Evolutionary conservation across 2,113 vertebrate species (phyloP).

Genomic region (Pavo muticus): DNA sequence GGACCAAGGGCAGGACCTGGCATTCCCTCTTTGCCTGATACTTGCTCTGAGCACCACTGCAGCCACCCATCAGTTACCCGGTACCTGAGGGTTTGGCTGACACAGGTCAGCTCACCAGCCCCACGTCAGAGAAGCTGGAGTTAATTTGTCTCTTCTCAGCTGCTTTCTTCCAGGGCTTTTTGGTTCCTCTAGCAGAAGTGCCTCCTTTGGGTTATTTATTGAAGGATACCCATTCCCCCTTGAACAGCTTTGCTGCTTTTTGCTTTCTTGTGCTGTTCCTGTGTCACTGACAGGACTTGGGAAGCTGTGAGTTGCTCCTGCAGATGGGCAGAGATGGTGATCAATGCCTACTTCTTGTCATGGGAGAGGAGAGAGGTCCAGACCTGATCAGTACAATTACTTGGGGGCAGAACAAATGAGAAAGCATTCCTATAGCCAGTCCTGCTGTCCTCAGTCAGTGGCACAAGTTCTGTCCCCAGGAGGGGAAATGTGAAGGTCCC

Average conservation of each 20-base stretch:
- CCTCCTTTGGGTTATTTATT: not conserved
- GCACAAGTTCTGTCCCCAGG: not conserved
- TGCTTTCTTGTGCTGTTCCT: not conserved
- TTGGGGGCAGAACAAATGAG: not conserved
- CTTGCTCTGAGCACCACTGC: not conserved
- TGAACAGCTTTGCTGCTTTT: not conserved
- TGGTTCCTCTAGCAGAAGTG: not conserved
- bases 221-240: not conserved
- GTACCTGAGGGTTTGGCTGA: not conserved
- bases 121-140: not conserved
- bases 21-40: not conserved
- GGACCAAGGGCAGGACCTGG: not conserved
- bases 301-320: not conserved
- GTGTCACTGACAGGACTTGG: accelerated
- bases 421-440: not conserved
- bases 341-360: not conserved
- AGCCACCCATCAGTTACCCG: not conserved
- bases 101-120: not conserved
- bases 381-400: not conserved
- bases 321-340: not conserved
- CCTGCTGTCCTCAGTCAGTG: not conserved
- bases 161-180: not conserved
- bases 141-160: not conserved
- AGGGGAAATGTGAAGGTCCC: not conserved
- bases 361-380: not conserved